A percentile compares a stretch with the other conserved stretches of the same genome.
Evolutionary conservation across 2,888 invertebrate species (phyloP).

Genomic region (Lithophane ornitopus): DNA sequence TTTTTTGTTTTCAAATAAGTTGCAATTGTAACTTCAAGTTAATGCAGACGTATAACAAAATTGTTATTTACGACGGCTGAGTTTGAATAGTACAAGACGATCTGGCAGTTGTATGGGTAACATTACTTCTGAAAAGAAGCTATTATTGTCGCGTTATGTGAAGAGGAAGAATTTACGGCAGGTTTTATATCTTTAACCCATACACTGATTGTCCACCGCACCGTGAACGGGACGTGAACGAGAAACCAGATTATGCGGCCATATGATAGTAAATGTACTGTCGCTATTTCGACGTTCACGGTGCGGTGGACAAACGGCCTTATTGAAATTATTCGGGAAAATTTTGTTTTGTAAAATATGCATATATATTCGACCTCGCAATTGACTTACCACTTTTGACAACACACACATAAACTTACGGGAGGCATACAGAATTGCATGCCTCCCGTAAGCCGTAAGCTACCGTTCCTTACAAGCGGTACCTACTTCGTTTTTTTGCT

Average conservation of each 20-base stretch:
- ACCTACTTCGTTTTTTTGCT: neutral
- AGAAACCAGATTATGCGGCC: too few relatives aligned
- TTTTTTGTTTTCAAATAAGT: constrained; percentile 6
- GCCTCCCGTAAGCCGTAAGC: too few relatives aligned
- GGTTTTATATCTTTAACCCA: neutral
- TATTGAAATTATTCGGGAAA: constrained; percentile 8
- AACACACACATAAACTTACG: neutral
- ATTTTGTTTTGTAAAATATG: neutral
- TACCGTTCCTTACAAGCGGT: neutral
- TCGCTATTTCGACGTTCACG: too few relatives aligned
- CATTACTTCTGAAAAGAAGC: constrained; percentile 36
- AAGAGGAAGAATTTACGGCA: constrained; percentile 2
- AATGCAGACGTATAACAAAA: constrained; percentile 22
- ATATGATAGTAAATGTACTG: too few relatives aligned
- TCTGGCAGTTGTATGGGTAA: constrained; percentile 37
- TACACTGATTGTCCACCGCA: too few relatives aligned
- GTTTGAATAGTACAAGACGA: constrained; percentile 29
- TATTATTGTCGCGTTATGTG: constrained; percentile 4
- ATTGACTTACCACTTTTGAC: neutral
- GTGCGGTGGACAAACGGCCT: neutral
- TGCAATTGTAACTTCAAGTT: neutral
- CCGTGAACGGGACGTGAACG: too few relatives aligned
- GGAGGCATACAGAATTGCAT: neutral
- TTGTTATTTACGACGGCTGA: constrained; percentile 24
- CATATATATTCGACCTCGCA: neutral